Evolutionary conservation across 37 sponge, comb jelly and placozoan genomes (phyloP).

Genomic region (Spongia lamella): DNA sequence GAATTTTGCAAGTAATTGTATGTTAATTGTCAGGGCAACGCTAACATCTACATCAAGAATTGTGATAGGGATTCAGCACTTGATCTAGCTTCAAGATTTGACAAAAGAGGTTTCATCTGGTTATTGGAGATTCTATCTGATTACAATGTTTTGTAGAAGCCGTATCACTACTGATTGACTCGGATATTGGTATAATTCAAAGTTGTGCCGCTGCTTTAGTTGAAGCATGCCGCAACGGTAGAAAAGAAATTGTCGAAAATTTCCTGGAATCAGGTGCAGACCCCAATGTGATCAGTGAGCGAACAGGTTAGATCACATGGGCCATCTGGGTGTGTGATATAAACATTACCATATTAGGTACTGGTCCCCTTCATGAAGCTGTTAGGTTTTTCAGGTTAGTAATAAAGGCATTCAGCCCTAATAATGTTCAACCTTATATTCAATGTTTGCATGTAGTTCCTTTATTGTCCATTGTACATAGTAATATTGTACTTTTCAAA

Average conservation of each 20-base stretch:
- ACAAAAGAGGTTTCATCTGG: conserved; percentile 61
- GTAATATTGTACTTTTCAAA: no score
- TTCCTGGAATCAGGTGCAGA: conserved; percentile 76
- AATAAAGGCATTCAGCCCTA: no score
- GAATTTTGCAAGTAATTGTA: background rate
- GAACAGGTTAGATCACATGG: background rate
- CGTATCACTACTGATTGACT: conserved; percentile 75
- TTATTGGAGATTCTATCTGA: background rate
- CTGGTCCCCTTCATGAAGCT: conserved; percentile 73
- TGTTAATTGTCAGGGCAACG: conserved; percentile 31
- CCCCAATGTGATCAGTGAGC: conserved; percentile 55
- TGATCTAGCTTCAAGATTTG: conserved; percentile 74
- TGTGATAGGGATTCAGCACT: conserved; percentile 74
- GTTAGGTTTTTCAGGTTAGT: conserved; percentile 67
- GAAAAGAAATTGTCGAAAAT: conserved; percentile 63
- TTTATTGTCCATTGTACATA: no score
- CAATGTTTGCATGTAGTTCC: no score
- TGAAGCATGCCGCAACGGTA: conserved; percentile 21
- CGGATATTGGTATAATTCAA: conserved; percentile 18
- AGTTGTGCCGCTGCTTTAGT: background rate
- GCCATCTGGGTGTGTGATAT: background rate
- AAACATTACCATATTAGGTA: conserved; percentile 27
- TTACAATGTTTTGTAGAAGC: conserved; percentile 41
- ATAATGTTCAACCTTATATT: no score
- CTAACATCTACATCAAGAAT: conserved; percentile 39